Evolutionary conservation across 2,113 vertebrate species (phyloP).

Genomic region (Leucopternis melanops): DNA sequence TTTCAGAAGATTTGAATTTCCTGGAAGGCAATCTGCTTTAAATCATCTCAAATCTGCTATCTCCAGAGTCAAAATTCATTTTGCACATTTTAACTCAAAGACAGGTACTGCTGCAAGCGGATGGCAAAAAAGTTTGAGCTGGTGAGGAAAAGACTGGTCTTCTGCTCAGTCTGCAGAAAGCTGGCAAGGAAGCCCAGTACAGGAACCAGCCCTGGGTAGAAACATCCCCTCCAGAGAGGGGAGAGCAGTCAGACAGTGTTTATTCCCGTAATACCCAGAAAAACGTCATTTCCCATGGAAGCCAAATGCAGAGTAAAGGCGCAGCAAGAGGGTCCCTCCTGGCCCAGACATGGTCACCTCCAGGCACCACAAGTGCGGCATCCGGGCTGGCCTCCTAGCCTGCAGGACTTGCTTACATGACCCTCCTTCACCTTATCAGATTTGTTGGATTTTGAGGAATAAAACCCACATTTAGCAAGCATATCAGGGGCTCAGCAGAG

Average conservation of each 20-base stretch:
- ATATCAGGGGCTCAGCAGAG: neutral
- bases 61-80: neutral
- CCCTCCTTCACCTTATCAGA: neutral
- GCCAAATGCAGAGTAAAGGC: neutral
- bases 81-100: neutral
- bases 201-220: neutral
- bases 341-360: neutral
- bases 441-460: conserved; percentile 40
- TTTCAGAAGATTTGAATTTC: neutral
- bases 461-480: conserved; percentile 29
- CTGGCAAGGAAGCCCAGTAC: rapidly evolving
- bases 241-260: neutral
- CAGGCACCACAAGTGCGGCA: rapidly evolving
- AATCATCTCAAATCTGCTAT: neutral
- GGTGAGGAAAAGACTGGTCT: neutral
- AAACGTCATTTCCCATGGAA: neutral
- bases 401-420: neutral
- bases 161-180: neutral
- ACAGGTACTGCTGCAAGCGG: neutral
- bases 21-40: neutral
- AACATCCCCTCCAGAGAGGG: neutral
- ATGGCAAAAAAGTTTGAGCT: neutral
- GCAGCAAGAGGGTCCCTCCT: neutral
- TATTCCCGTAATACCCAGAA: neutral
- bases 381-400: neutral